Conservation (phyloP, 2,888 invertebrate species). For the Hetaerina titia region DNA sequence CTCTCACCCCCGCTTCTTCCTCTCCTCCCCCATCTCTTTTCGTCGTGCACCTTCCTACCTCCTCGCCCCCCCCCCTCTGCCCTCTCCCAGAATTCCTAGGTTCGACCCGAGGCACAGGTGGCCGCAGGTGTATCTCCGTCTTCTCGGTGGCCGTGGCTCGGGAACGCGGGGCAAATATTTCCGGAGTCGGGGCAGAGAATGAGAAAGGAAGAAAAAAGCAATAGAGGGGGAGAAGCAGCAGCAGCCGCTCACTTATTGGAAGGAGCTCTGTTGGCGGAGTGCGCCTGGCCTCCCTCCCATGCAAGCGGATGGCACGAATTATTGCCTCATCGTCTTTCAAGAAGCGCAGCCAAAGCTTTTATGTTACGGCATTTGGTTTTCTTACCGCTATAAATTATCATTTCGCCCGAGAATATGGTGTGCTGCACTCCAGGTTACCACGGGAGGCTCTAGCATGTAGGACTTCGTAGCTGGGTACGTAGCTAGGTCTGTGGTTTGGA, state of each 20-base stretch:
- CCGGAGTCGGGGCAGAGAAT: background rate
- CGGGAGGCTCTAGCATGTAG: background rate
- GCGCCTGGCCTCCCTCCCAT: background rate
- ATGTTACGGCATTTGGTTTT: background rate
- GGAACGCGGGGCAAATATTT: background rate
- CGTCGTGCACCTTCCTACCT: background rate
- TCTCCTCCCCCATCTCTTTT: background rate
- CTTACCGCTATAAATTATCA: background rate
- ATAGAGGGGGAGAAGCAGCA: background rate
- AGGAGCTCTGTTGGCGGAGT: no score
- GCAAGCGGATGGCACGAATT: background rate
- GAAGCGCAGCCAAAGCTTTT: background rate
- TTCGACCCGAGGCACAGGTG: background rate
- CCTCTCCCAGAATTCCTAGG: background rate
- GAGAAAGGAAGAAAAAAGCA: background rate
- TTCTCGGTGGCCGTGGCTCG: background rate
- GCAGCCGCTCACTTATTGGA: no score
- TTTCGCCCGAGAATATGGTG: background rate
- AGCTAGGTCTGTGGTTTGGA: background rate
- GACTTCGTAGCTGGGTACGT: background rate
- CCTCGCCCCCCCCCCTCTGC: background rate
- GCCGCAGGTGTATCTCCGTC: slow-evolving; percentile 1
- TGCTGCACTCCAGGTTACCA: background rate
- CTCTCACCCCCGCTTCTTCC: background rate
- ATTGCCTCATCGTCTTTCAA: slow-evolving; percentile 1